These are phyloP conservation scores for Phaonia tiefii DNA, from an alignment of 2,888 invertebrate species.

Conservation along the genomic window DNA sequence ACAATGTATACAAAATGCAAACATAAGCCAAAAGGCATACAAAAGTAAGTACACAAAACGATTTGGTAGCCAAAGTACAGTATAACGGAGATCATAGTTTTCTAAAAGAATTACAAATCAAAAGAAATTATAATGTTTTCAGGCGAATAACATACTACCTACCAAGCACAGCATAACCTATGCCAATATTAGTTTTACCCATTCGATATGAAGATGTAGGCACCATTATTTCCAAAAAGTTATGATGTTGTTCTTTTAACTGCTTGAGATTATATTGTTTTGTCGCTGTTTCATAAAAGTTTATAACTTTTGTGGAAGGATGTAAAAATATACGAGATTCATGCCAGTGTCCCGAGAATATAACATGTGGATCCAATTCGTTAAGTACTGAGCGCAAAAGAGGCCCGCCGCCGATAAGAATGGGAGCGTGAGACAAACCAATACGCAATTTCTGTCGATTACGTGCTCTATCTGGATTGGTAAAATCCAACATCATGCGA, in stretches of 20 bases:
- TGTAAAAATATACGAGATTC: constrained; percentile 80
- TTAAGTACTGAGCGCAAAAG: constrained; percentile 82
- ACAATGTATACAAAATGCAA: constrained; percentile 73
- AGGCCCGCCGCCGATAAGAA: constrained; percentile 78
- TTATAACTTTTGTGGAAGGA: constrained; percentile 77
- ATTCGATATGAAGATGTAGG: constrained; percentile 98
- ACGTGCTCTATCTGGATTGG: constrained; percentile 81
- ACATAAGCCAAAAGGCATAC: constrained; percentile 77
- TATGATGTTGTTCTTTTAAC: constrained; percentile 76
- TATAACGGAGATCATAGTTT: constrained; percentile 77
- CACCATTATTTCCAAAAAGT: constrained; percentile 89
- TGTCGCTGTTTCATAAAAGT: constrained; percentile 77
- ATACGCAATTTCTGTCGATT: constrained; percentile 80
- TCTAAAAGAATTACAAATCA: constrained; percentile 70
- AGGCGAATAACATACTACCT: constrained; percentile 70
- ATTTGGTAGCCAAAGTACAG: constrained; percentile 78
- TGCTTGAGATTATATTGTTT: constrained; percentile 75
- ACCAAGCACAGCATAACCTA: constrained; percentile 91
- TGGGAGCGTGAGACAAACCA: constrained; percentile 88
- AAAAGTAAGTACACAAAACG: constrained; percentile 76
- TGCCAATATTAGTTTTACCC: constrained; percentile 93
- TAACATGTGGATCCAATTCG: constrained; percentile 85
- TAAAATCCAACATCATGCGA: constrained; percentile 85
- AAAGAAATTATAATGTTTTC: not conserved
- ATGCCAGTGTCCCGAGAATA: constrained; percentile 87